Percentiles rank a stretch among this genome's conserved stretches.
Conservation (phyloP, 1,140 invertebrate species). For the Zaprionus taronus region DNA sequence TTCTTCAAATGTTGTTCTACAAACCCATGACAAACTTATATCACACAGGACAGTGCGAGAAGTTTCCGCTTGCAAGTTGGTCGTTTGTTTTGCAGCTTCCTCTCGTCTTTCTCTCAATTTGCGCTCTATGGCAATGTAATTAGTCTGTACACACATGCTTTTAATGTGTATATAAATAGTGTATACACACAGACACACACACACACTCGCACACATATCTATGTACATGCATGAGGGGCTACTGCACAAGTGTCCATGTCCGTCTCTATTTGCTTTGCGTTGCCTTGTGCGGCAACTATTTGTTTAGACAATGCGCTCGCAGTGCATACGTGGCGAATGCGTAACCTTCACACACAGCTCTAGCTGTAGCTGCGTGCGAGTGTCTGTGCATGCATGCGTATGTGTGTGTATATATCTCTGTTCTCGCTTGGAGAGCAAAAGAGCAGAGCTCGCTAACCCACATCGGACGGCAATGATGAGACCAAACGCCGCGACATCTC, state of each 20-base stretch:
- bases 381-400: not conserved
- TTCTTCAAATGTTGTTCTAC: not conserved
- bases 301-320: slow-evolving; percentile 76
- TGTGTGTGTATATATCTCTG: slow-evolving; percentile 21
- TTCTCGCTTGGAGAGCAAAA: slow-evolving; percentile 41
- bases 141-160: slow-evolving; percentile 9
- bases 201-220: not conserved
- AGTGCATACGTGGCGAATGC: slow-evolving; percentile 75
- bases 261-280: slow-evolving; percentile 69
- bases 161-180: slow-evolving; percentile 7
- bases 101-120: slow-evolving; percentile 29
- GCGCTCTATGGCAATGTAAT: slow-evolving; percentile 27
- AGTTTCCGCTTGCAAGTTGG: not conserved
- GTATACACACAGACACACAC: not conserved
- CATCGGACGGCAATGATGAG: slow-evolving; percentile 38
- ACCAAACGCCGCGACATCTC: slow-evolving; percentile 52
- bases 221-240: slow-evolving; percentile 17
- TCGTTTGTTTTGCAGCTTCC: slow-evolving; percentile 20
- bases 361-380: slow-evolving; percentile 23
- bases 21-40: not conserved
- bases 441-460: slow-evolving; percentile 37
- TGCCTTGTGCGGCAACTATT: slow-evolving; percentile 70
- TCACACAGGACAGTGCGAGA: not conserved
- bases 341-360: slow-evolving; percentile 77
- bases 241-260: slow-evolving; percentile 74